Conservation (phyloP, 2,113 vertebrate genomes). For the Sterna hirundo region DNA sequence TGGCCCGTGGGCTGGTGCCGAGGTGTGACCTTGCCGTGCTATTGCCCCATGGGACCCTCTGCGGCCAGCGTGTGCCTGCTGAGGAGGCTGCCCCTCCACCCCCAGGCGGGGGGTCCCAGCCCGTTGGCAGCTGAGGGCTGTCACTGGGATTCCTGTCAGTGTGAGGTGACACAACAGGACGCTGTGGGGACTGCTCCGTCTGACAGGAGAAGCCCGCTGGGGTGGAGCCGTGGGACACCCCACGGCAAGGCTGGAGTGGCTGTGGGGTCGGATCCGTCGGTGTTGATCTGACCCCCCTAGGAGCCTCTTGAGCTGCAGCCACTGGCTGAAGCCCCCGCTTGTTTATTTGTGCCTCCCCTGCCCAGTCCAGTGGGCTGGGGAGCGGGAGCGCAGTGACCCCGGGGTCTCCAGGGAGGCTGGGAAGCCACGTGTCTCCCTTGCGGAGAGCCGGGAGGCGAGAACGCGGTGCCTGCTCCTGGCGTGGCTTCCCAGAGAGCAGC, state of each 20-base stretch:
- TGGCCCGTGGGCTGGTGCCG: fast-evolving
- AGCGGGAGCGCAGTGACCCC: fast-evolving
- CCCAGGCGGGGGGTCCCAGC: neutral
- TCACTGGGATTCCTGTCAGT: neutral
- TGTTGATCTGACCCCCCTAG: neutral
- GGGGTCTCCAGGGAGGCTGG: neutral
- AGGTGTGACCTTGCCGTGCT: neutral
- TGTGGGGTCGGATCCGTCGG: fast-evolving
- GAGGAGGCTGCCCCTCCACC: neutral
- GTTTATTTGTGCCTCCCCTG: neutral
- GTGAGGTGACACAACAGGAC: neutral
- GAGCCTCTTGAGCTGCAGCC: neutral
- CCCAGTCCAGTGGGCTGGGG: fast-evolving
- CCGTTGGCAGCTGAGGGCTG: fast-evolving
- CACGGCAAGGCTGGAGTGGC: neutral
- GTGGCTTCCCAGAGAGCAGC: neutral
- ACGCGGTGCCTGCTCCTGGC: neutral
- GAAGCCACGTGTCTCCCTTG: neutral
- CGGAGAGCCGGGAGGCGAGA: neutral
- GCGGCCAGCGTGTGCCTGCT: neutral
- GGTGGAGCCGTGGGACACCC: neutral
- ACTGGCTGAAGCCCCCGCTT: fast-evolving
- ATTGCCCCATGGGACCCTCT: neutral
- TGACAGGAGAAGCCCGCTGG: neutral
- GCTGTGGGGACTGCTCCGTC: neutral